Base-by-base conservation (phyloP, 2,113 vertebrate genomes). In the Apodemus sylvaticus region DNA sequence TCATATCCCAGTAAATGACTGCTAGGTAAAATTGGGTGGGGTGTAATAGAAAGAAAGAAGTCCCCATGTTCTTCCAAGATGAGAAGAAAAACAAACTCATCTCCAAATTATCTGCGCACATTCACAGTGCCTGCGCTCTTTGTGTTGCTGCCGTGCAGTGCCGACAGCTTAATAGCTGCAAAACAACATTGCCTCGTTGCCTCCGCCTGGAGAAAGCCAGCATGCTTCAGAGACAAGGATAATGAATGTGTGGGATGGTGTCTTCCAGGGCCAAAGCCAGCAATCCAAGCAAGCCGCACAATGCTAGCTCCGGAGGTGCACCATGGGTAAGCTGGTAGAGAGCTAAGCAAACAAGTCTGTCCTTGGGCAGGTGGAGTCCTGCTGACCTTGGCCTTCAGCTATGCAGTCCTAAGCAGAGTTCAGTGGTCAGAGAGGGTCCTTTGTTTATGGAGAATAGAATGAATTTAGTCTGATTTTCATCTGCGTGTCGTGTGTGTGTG, bases 61-160 rank as follows among this genome's bases (percentile, higher is more conserved):
- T 90, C 31, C 82, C 45, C 6, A 1, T 78, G 42, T 93, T 94
- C 66, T 89, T 90, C 24, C 45, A 31, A 36, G 74, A 89, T 71
- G 71, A 81, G 90, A 91, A 89, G 77, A 86, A 91, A 97, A 96
- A 88, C 14, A 95, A 89, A 60, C 73, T 58, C 55, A 82, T 93
- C 95, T 97, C 82, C 85, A 76, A 89, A 86, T 48, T 51, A 70
- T 89, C 83, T 39, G 94, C 34, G 76, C 53, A 76, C 81, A 70
- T 70, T 83, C 68, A 22, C 16, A 13, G 34, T 90, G 78, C 86
- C 42, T 36, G 31, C 29, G 58, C 53, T 86, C 45, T 95, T 89
- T 94, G 92, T 95, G 89, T 53, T 90, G 64, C 85, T 64, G 13
- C 82, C 26, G 55, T 93, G 68, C 36, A 36, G 86, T 0, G 1